Percentiles rank a stretch among this genome's conserved stretches.
These are phyloP conservation scores for Oxygymnocypris stewartii DNA, from an alignment of 2,113 vertebrate genomes.

Conservation along the genomic window DNA sequence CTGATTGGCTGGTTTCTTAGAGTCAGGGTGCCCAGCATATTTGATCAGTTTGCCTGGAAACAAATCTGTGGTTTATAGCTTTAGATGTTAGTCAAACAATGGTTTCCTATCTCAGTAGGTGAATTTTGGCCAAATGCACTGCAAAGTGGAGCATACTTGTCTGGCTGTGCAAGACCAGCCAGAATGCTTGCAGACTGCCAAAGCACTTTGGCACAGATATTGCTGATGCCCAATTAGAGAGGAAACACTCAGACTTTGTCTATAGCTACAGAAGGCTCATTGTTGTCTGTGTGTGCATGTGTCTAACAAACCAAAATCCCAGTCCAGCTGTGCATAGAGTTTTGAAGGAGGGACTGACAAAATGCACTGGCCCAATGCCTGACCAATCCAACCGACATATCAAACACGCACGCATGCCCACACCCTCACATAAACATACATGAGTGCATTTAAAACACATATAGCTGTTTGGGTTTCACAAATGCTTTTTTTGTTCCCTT, in stretches of 20 bases:
- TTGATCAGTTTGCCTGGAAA: background rate
- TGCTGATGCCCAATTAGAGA: constrained; percentile 18
- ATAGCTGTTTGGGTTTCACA: background rate
- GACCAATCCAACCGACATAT: background rate
- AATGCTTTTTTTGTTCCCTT: background rate
- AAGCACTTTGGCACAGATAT: constrained; percentile 1
- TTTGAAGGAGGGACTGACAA: background rate
- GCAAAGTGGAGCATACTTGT: background rate
- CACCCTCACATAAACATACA: background rate
- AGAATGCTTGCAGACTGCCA: constrained; percentile 16
- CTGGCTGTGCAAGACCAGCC: background rate
- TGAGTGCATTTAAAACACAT: background rate
- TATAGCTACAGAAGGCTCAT: constrained; percentile 20
- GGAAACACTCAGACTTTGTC: constrained; percentile 24
- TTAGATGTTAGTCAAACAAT: background rate
- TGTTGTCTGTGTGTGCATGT: constrained; percentile 23
- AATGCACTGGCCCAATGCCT: constrained; percentile 8
- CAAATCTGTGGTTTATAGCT: background rate
- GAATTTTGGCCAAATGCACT: background rate
- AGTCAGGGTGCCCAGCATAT: background rate
- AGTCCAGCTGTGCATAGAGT: background rate
- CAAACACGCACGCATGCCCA: background rate
- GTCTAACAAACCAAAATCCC: constrained; percentile 6
- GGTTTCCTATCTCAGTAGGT: too few species aligned
- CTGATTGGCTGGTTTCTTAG: background rate